These are phyloP conservation scores for Hippolais icterina DNA, from an alignment of 2,113 vertebrate species.

Conservation along the genomic window DNA sequence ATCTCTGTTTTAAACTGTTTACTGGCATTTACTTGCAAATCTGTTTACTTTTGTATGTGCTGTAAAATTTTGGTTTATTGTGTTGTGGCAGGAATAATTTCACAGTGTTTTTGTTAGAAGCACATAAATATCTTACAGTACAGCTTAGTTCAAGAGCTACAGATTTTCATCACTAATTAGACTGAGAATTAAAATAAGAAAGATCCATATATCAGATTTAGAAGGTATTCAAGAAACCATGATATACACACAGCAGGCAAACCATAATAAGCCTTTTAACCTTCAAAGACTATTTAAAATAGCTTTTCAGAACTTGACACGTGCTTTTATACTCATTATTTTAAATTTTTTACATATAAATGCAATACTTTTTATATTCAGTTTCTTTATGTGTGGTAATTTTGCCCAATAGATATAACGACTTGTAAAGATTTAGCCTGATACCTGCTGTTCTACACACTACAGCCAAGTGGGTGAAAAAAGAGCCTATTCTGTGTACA, in stretches of 20 bases:
- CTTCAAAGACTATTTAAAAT: slow-evolving; percentile 41
- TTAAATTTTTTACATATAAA: slow-evolving; percentile 53
- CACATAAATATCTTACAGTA: neutral
- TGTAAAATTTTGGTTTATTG: slow-evolving; percentile 25
- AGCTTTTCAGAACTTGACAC: slow-evolving; percentile 44
- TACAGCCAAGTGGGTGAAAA: slow-evolving; percentile 45
- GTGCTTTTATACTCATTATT: slow-evolving; percentile 45
- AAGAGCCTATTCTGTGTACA: neutral
- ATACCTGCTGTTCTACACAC: slow-evolving; percentile 52
- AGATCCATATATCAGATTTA: neutral
- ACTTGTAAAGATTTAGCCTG: slow-evolving; percentile 43
- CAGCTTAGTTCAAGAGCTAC: slow-evolving; percentile 42
- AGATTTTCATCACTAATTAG: slow-evolving; percentile 23
- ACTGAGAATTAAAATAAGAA: slow-evolving; percentile 24
- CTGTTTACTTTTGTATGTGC: slow-evolving; percentile 56
- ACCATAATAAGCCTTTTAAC: slow-evolving; percentile 24
- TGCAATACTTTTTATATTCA: slow-evolving; percentile 57
- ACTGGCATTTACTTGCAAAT: slow-evolving; percentile 66
- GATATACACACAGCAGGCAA: neutral
- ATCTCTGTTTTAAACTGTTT: slow-evolving; percentile 73
- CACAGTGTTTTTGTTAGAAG: slow-evolving; percentile 49
- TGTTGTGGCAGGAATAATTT: slow-evolving; percentile 34
- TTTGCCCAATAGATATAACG: slow-evolving; percentile 30
- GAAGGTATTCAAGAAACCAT: slow-evolving; percentile 14
- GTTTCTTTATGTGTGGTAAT: slow-evolving; percentile 30